These are phyloP conservation scores for Nineta flava DNA, from an alignment of 2,888 invertebrate species.

Conservation along the genomic window DNA sequence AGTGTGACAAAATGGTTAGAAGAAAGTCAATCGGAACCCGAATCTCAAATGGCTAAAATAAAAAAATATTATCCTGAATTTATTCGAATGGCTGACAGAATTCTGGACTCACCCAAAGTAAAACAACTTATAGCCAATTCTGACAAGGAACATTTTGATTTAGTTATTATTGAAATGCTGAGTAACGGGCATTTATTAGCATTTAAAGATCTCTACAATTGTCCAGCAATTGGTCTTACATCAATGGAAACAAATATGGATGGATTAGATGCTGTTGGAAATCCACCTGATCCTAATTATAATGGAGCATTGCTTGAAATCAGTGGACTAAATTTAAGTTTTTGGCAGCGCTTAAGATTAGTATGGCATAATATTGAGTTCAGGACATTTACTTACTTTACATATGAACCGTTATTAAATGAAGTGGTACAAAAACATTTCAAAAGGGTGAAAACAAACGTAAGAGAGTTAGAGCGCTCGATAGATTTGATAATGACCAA, in stretches of 20 bases:
- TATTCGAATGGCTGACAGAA: neutral
- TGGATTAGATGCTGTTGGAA: neutral
- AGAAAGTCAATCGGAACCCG: neutral
- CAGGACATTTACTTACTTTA: no score
- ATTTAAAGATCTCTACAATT: conserved; percentile 1
- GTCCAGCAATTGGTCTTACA: neutral
- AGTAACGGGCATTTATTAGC: neutral
- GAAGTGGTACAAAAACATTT: no score
- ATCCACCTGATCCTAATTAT: neutral
- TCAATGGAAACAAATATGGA: neutral
- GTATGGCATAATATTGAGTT: no score
- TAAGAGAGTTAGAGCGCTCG: no score
- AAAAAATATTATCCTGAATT: no score
- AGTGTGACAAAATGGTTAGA: neutral
- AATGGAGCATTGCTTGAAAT: no score
- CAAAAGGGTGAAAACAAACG: no score
- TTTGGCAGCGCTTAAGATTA: no score
- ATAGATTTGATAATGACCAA: no score
- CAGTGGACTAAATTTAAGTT: no score
- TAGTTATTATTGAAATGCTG: neutral
- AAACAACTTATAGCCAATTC: neutral
- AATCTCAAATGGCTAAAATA: neutral
- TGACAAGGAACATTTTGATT: conserved; percentile 3
- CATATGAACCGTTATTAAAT: no score
- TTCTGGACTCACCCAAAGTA: neutral